Percentiles rank a stretch among this genome's conserved stretches.
Evolutionary conservation across 2,113 vertebrate genomes (phyloP).

Genomic region (Bungarus multicinctus): DNA sequence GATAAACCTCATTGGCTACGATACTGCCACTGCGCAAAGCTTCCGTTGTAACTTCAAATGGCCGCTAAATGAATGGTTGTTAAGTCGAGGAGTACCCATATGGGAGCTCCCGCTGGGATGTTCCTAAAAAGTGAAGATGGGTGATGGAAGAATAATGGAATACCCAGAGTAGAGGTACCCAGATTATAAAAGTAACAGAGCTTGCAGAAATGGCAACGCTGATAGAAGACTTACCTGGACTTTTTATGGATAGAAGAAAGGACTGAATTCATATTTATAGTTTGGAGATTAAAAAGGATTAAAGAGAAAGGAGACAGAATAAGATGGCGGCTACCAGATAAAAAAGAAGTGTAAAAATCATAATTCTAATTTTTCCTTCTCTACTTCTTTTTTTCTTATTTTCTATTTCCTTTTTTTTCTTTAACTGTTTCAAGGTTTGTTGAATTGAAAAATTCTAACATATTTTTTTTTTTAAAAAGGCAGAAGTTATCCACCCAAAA

Average conservation of each 20-base stretch:
- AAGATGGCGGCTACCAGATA: background rate
- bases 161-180: background rate
- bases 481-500: background rate
- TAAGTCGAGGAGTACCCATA: background rate
- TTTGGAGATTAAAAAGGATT: background rate
- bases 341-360: background rate
- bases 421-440: background rate
- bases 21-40: constrained; percentile 85
- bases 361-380: background rate
- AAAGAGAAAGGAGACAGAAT: background rate
- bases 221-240: background rate
- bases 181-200: background rate
- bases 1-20: constrained; percentile 82
- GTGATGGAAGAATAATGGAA: background rate
- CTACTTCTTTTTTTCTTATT: background rate
- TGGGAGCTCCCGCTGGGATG: background rate
- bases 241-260: background rate
- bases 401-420: background rate
- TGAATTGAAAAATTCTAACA: background rate
- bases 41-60: constrained; percentile 23
- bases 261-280: background rate
- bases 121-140: background rate
- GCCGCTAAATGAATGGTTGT: background rate
- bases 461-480: background rate
- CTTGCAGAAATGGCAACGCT: background rate